Evolutionary conservation across 2,113 vertebrate species (phyloP).

Genomic region (Microcebus lehilahytsara): DNA sequence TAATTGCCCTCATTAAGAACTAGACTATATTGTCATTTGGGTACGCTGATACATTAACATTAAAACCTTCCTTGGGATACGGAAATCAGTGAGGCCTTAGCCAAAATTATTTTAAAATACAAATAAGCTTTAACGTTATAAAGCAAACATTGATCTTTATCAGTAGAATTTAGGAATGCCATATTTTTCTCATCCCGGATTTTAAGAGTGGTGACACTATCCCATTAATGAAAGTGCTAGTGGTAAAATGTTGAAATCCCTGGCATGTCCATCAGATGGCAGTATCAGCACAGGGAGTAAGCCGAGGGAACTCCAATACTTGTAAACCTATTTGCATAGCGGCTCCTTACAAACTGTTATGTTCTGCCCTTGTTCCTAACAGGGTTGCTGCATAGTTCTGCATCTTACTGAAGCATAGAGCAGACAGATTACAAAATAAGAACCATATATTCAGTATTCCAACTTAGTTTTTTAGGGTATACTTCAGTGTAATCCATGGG

Average conservation of each 20-base stretch:
- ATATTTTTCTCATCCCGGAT: not conserved
- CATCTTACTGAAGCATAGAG: not conserved
- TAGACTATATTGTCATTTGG: slow-evolving; percentile 37
- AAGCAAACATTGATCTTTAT: not conserved
- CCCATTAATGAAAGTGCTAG: not conserved
- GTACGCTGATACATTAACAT: not conserved
- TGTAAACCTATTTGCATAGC: not conserved
- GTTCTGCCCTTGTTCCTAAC: not conserved
- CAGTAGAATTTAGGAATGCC: not conserved
- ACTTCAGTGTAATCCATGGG: not conserved
- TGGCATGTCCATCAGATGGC: slow-evolving; percentile 53
- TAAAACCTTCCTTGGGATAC: slow-evolving; percentile 40
- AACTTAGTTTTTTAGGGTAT: not conserved
- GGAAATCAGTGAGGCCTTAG: not conserved
- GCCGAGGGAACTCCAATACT: fast-evolving
- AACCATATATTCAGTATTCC: not conserved
- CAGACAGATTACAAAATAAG: not conserved
- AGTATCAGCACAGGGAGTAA: not conserved
- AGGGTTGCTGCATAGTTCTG: not conserved
- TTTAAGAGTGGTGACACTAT: not conserved
- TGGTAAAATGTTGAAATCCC: not conserved
- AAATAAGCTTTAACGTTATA: not conserved
- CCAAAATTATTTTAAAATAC: slow-evolving; percentile 4
- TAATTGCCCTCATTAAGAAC: slow-evolving; percentile 39
- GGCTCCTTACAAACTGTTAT: not conserved